These are phyloP conservation scores for Lepidochrysops patricia DNA, from an alignment of 2,888 invertebrate species.

Conservation along the genomic window DNA sequence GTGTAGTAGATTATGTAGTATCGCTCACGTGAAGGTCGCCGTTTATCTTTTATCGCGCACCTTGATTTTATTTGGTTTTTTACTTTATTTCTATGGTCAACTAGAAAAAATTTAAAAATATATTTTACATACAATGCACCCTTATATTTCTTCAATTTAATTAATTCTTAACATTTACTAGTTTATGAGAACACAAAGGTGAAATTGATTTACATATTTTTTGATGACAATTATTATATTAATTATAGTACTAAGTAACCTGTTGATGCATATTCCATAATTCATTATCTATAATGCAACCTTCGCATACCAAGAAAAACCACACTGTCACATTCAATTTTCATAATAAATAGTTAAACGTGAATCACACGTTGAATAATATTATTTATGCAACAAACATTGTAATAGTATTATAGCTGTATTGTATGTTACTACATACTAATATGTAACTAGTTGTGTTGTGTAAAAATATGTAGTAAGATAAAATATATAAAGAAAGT, in stretches of 20 bases:
- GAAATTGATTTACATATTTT: too few species aligned
- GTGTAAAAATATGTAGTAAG: too few species aligned
- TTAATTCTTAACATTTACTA: too few species aligned
- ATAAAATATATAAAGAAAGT: not conserved
- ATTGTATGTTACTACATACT: not conserved
- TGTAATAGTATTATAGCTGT: not conserved
- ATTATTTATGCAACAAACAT: not conserved
- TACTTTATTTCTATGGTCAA: not conserved
- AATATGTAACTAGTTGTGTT: too few species aligned
- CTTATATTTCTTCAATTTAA: not conserved
- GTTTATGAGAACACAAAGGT: too few species aligned
- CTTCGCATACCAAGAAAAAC: not conserved
- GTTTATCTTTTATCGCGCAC: conserved; percentile 45
- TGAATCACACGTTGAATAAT: not conserved
- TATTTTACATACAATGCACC: not conserved
- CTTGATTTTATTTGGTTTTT: conserved; percentile 21
- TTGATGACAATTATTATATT: too few species aligned
- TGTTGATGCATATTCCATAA: not conserved
- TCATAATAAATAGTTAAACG: not conserved
- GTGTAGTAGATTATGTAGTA: conserved; percentile 8
- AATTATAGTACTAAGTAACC: too few species aligned
- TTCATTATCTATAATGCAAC: not conserved
- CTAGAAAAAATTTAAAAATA: too few species aligned
- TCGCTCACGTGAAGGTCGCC: conserved; percentile 43
- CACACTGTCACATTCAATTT: not conserved